Base-by-base conservation (phyloP, 2,888 invertebrate species). In the Aricia artaxerxes region DNA sequence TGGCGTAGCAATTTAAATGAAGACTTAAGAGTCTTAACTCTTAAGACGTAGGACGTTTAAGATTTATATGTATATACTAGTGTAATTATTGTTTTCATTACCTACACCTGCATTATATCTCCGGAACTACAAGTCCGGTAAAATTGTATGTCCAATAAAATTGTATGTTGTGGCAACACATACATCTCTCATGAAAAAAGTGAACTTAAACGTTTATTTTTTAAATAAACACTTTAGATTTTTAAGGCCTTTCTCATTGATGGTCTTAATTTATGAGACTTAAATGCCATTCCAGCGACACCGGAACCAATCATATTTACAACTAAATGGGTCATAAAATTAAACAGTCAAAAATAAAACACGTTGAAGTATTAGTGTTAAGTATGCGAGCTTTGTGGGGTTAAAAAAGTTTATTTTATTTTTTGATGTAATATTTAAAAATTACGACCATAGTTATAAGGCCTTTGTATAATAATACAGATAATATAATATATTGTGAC, bases 261-360 rank as follows among this genome's bases (percentile, higher is more conserved):
- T 69, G 69, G 35, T 31, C 75, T 73, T 73, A 40, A 73, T 73
- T 75, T 75, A 75, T 75, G 49, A 75, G 24, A 49, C 44, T 9
- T 49, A 75, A 75, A 49, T 49, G 44, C 44, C 75, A 69, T 31
- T 49, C 5, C 24, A 49, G 35, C 69, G 69, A 69, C 76, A 83
- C 83, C 83, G 83, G 81, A 82, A 82, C 84, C 78, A 83, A 85
- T 83, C 77, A 80, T 81, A 84, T 84, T 83, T 83, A 83, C 81
- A 82, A 78, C 80, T 81, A 80, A 82, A 80, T 81, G 77, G 73
- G 60, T 80, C 82, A 83, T 83, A 84, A 84, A 84, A 82, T 81
- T 82, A 83, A 84, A 75, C 75, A 75, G 49, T 49, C 49, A 44
- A 44, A 24, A 49, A 75, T 75, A 49, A 75, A 49, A 75, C 81